Evolutionary conservation across 2,797 vertebrate genomes (phyloP), one percentile per base, ranked within the genome.

Genomic region (Limnodromus scolopaceus): DNA sequence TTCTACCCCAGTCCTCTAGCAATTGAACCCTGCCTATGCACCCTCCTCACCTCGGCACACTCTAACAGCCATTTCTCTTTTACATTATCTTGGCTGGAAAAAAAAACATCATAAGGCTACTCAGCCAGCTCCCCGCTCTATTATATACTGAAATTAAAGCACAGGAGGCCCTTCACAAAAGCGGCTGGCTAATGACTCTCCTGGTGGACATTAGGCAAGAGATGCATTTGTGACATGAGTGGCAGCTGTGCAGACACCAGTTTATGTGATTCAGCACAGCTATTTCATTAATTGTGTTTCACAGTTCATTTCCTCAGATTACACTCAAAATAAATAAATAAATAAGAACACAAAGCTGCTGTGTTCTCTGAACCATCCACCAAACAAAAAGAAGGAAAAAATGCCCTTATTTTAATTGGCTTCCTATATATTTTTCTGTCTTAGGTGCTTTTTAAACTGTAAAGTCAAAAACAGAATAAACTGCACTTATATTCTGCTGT

Each of bases 271-370:
- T 97, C 92, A 96, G 87, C 95, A 95, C 85, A 96, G 94, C 95
- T 96, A 97, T 98, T 98, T 97, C 96, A 97, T 96, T 98, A 98
- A 98, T 96, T 95, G 94, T 28, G 83, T 98, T 98, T 97, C 95
- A 96, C 13, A 72, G 94, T 97, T 98, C 96, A 97, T 98, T 98
- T 98, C 96, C 97, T 96, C 96, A 78, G 78, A 97, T 94, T 96
- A 96, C 91, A 92, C 82, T 95, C 65, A 2, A 95, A 90, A 95
- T 79, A 96, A 97, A 94, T 89, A 94, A 96, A 94, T 78, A 95
- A 95, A 89, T 89, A 95, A 85, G 69, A 74, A 30, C 27, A 81
- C 81, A 96, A 95, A 95, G 96, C 91, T 87, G 74, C 86, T 63
- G 81, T 82, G 84, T 80, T 96, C 80, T 86, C 89, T 87, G 86